Evolutionary conservation across 2,797 vertebrate genomes (phyloP), one percentile per base, ranked within the genome.

Genomic region (Onychomys arenicola): DNA sequence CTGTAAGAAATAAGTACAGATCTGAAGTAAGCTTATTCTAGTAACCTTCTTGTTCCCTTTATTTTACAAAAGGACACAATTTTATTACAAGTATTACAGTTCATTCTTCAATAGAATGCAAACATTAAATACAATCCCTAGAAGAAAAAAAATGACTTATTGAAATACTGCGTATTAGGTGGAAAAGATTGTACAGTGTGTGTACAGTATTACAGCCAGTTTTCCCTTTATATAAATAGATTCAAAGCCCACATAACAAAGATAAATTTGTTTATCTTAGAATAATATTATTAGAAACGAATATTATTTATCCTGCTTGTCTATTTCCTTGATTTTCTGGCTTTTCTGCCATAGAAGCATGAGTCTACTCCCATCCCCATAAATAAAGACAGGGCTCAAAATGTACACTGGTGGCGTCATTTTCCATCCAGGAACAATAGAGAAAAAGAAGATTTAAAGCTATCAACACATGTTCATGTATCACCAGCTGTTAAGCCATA

Each of bases 371-470:
- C 29, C 27, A 21, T 10, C 13, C 37, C 34, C 40, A 75, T 43
- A 52, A 85, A 88, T 57, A 57, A 40, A 57, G n/a, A 32, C 67
- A 57, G 16, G 71, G 86, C 91, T 90, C 75, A 88, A 92, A 93
- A 55, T 90, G 37, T 96, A 83, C 94, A 94, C 43, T 85, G 32
- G 76, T 59, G 27, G 83, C 17, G 34, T 40, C 78, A 21, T 75
- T 95, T 82, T 93, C 29, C 16, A 37, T 6, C 34, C 52, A 80
- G 63, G 76, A 96, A 86, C 49, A 90, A 76, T 61, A 61, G 67
- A 89, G 91, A 92, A 92, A 88, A 49, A 94, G 61, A 95, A 37
- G 21, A 94, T 92, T 96, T 69, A 91, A 94, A 92, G 23, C 43
- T 92, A 83, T 49, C 11, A 86, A 87, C 10, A 77, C 25, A 83